phyloP scores from a whole-genome alignment of 1,140 invertebrate genomes.

The Ditylenchus dipsaci region DNA sequence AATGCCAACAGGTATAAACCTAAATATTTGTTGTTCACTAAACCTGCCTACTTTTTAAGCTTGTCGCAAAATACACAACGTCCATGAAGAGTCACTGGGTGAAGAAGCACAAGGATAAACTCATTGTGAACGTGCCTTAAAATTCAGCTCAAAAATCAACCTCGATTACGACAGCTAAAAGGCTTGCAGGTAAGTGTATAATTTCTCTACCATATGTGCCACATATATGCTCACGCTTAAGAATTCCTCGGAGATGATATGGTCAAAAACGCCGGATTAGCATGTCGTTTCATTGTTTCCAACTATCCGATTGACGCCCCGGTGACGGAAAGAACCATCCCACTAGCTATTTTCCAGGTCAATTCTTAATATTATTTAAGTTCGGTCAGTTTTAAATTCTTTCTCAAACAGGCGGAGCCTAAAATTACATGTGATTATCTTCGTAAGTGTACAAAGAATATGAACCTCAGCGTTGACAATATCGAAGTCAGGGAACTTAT shows the following conservation, averaged over 20 bases:
- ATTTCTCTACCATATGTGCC: background rate
- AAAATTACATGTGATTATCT: constrained; percentile 80
- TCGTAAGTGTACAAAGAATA: constrained; percentile 80
- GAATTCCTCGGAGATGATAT: constrained; percentile 93
- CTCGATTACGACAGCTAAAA: constrained; percentile 91
- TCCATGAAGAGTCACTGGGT: no score
- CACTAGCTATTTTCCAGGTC: constrained; percentile 80
- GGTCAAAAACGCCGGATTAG: constrained; percentile 72
- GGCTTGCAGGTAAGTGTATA: constrained; percentile 72
- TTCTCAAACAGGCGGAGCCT: constrained; percentile 82
- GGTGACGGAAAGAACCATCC: constrained; percentile 85
- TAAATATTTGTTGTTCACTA: no score
- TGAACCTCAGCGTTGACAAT: constrained; percentile 64
- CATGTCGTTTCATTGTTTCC: constrained; percentile 91
- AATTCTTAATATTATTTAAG: no score
- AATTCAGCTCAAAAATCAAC: constrained; percentile 79
- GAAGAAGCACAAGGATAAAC: no score
- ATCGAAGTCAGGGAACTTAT: constrained; percentile 86
- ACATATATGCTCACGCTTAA: background rate
- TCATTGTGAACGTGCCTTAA: no score
- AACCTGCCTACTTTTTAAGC: no score
- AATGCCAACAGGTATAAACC: no score
- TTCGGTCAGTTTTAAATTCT: no score
- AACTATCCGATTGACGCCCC: constrained; percentile 83
- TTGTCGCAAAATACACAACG: no score